Base-by-base conservation (phyloP, 2,888 invertebrate species). In the Fragum whitleyi region DNA sequence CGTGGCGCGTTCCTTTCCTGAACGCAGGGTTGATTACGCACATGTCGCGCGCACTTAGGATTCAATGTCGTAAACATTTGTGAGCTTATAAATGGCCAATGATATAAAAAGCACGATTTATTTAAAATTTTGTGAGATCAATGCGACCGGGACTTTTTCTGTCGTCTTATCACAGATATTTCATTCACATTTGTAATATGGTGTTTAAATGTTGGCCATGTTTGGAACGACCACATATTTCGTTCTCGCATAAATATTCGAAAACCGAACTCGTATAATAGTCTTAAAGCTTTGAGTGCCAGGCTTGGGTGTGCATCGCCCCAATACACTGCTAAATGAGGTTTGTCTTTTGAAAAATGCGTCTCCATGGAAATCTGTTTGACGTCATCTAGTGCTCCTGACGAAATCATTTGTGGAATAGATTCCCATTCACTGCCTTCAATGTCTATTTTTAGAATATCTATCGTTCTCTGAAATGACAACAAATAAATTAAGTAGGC, bases 331-430 rank as follows among this genome's bases (percentile, higher is more conserved):
- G 11, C 6, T n/a, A n/a, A 14, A 14, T 28, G 21, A 23, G 62
- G 26, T n/a, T n/a, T 28, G 7, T 28, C 39, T 26, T 32, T 39
- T 29, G 59, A 55, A 59, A 79, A 81, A 70, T 85, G 85, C 19
- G 79, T 81, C 74, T 85, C 85, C 79, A 85, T 79, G 39, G 81
- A 74, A 23, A 85, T 79, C 42, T 85, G 85, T 69, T 71, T 79
- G 36, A 85, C 77, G 69, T 79, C 75, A 62, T 77, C 72, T 9
- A 85, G 65, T 2, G 77, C 67, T 3, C 85, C 81, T 9, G 81
- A 72, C 55, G 61, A 21, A 21, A 85, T 72, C 85, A 85, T 85
- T 36, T 85, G 74, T 1, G 81, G 85, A 16, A 85, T 81, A 0
- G 85, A 51, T 9, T 57, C 57, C 85, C 85, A 85, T 65, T 85